These are phyloP conservation scores for Volucella inanis DNA, from an alignment of 2,888 invertebrate species.

Conservation along the genomic window DNA sequence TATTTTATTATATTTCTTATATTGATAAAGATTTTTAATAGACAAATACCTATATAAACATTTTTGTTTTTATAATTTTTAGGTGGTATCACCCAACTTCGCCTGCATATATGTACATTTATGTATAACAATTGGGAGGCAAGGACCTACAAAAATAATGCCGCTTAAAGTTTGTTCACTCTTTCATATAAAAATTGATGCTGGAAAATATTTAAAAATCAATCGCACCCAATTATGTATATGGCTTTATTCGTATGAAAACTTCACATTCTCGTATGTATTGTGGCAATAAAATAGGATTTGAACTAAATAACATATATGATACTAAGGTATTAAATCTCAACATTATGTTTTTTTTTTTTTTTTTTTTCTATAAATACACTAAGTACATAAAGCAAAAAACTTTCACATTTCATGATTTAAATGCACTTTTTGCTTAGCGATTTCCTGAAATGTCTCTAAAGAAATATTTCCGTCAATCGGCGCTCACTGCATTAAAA, in stretches of 20 bases:
- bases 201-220: too few species aligned
- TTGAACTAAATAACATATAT: too few species aligned
- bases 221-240: too few species aligned
- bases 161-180: conserved; percentile 28
- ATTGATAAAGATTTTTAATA: conserved; percentile 12
- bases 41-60: background rate
- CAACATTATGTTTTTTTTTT: background rate
- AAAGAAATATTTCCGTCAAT: conserved; percentile 37
- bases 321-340: too few species aligned
- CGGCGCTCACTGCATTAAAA: conserved; percentile 10
- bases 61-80: background rate
- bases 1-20: conserved; percentile 1
- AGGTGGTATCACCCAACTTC: too few species aligned
- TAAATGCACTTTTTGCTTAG: conserved; percentile 5
- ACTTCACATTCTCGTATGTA: too few species aligned
- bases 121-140: background rate
- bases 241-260: too few species aligned
- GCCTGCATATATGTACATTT: too few species aligned
- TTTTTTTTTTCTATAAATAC: too few species aligned
- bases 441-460: conserved; percentile 52
- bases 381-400: background rate
- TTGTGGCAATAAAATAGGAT: too few species aligned
- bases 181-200: too few species aligned
- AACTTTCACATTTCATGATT: conserved; percentile 48
- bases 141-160: background rate